A percentile compares a stretch with the other conserved stretches of the same genome.
These are phyloP conservation scores for Apamea anceps DNA, from an alignment of 2,888 invertebrate genomes.

Conservation along the genomic window DNA sequence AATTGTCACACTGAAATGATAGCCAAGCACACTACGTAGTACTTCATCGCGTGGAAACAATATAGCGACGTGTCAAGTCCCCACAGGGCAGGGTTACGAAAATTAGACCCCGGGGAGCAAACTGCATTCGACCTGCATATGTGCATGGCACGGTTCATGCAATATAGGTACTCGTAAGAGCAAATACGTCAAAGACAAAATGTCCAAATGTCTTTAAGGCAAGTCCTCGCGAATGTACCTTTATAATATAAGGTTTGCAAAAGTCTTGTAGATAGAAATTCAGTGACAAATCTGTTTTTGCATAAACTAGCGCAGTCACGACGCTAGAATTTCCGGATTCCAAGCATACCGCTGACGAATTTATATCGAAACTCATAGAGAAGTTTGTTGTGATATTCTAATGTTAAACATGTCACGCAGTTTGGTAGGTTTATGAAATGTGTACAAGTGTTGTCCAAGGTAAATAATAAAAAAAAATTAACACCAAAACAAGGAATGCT, in stretches of 20 bases:
- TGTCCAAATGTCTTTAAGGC: background rate
- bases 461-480: background rate
- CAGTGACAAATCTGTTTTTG: conserved; percentile 7
- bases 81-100: conserved; percentile 86
- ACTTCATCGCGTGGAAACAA: conserved; percentile 59
- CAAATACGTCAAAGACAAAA: conserved; percentile 18
- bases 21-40: conserved; percentile 59
- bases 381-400: conserved; percentile 5
- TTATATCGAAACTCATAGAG: background rate
- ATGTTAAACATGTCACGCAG: background rate
- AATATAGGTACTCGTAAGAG: too few species aligned
- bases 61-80: conserved; percentile 72
- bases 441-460: background rate
- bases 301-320: background rate
- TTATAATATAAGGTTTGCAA: background rate
- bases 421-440: background rate
- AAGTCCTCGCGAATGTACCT: background rate
- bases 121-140: conserved; percentile 88
- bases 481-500: background rate
- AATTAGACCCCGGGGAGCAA: conserved; percentile 87
- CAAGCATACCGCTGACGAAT: background rate
- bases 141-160: conserved; percentile 74
- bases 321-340: conserved; percentile 15
- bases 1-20: conserved; percentile 67
- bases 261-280: background rate